Percentiles rank a stretch among this genome's conserved stretches.
Evolutionary conservation across 2,888 invertebrate genomes (phyloP).

Genomic region (Cephalotes varians): DNA sequence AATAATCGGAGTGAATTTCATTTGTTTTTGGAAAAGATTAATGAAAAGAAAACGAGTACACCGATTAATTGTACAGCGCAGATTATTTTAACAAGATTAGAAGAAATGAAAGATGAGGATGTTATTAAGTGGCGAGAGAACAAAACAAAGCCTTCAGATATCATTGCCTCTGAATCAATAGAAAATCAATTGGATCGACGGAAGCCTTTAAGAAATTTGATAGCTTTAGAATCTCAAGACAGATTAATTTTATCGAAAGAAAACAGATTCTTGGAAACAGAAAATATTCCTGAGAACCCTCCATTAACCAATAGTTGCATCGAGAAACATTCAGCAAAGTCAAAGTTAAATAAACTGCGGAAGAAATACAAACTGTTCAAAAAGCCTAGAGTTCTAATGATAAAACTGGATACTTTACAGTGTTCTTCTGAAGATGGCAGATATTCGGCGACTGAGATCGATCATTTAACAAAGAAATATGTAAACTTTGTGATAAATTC

Average conservation of each 20-base stretch:
- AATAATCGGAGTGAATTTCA: not conserved
- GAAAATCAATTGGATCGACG: not conserved
- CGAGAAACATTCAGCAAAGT: not conserved
- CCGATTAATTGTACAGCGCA: conserved; percentile 18
- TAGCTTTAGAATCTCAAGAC: not conserved
- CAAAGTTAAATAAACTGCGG: not conserved
- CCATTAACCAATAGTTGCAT: not conserved
- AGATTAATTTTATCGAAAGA: not conserved
- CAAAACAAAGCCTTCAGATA: not conserved
- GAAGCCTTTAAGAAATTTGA: not conserved
- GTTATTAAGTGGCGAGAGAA: not conserved
- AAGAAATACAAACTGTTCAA: conserved; percentile 52
- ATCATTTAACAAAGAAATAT: conserved; percentile 59
- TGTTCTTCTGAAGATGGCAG: conserved; percentile 10
- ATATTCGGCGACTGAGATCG: conserved; percentile 66
- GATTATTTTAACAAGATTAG: not conserved
- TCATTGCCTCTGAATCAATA: not conserved
- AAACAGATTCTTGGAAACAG: not conserved
- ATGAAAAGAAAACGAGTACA: conserved; percentile 17
- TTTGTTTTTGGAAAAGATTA: not conserved
- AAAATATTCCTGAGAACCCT: not conserved
- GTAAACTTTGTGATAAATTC: conserved; percentile 58
- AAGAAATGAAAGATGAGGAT: conserved; percentile 3
- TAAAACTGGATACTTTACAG: conserved; percentile 63
- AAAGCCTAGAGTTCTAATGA: conserved; percentile 60